Percentiles rank a stretch among this genome's conserved stretches.
These are phyloP conservation scores for Alcis repandata DNA, from an alignment of 2,888 invertebrate species.

Conservation along the genomic window DNA sequence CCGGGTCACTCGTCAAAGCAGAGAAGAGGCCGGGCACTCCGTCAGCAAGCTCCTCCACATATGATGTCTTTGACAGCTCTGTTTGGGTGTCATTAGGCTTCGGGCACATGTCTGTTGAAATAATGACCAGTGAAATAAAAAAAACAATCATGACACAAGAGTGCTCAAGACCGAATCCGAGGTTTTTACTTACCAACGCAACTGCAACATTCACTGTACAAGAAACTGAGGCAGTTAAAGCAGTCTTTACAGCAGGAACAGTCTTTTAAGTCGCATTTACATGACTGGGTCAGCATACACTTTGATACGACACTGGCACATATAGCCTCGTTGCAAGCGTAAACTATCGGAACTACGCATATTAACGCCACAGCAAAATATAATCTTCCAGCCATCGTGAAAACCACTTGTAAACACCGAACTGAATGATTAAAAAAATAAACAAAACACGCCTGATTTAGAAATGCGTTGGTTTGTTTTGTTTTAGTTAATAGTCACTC, in stretches of 20 bases:
- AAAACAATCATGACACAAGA: background rate
- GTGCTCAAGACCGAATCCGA: background rate
- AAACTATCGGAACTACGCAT: conserved; percentile 73
- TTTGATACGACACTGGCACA: conserved; percentile 98
- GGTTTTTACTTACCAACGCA: conserved; percentile 95
- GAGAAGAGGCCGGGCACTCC: conserved; percentile 94
- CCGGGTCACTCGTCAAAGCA: conserved; percentile 92
- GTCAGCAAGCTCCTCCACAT: conserved; percentile 94
- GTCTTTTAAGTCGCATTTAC: conserved; percentile 97
- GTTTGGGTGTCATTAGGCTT: conserved; percentile 93
- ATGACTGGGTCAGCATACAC: conserved; percentile 98
- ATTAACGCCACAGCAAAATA: conserved; percentile 69
- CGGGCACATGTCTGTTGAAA: conserved; percentile 93
- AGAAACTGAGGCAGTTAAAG: conserved; percentile 94
- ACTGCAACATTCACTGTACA: conserved; percentile 98
- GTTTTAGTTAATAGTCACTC: background rate
- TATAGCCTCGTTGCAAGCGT: conserved; percentile 95
- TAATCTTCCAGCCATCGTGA: conserved; percentile 72
- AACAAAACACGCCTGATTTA: conserved; percentile 58
- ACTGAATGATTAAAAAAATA: conserved; percentile 56
- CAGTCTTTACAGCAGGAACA: conserved; percentile 98
- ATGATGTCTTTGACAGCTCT: conserved; percentile 91
- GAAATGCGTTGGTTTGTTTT: conserved; percentile 12
- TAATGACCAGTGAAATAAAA: background rate
- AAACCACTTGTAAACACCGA: conserved; percentile 57